Evolutionary conservation across 2,797 vertebrate species (phyloP), one percentile per base, ranked within the genome.

Genomic region (Fistularia tabacaria): DNA sequence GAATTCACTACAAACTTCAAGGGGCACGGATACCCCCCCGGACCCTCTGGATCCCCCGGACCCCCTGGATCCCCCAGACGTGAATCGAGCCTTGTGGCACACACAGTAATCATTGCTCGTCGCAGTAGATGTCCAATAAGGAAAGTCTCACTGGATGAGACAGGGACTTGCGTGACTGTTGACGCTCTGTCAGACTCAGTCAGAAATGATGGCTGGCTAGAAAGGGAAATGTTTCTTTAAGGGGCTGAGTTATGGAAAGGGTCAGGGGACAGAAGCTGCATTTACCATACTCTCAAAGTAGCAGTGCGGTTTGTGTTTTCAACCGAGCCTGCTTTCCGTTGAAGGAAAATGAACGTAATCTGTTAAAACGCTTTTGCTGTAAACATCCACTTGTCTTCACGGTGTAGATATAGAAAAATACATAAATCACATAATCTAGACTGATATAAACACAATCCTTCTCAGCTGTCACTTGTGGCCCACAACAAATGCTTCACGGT

Each of bases 1-100:
- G 54, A 69, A 75, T 63, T 55, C 54, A 54, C 50, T 49, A 59
- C 44, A 48, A 71, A 68, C 56, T 71, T 71, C 69, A 63, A 75
- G 70, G 62, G 71, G 51, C 53, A 64, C 58, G 69, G 25, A 69
- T 41, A 48, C 57, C 69, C 71, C 46, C 12, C 65, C 38, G 74
- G 57, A 58, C 25, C 25, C 25, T 5, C 25, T 5, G 25, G n/a
- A n/a, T n/a, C 25, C 25, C 25, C 25, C 25, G 25, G 25, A 25
- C 25, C 25, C 25, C 25, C 5, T 25, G 25, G 25, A 25, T 5
- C 25, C 25, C 25, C 25, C 8, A 10, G 39, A 73, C 62, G 55
- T 60, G 48, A 66, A 69, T 69, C 57, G 66, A 59, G 49, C 46
- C 15, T 58, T 61, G 51, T 14, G 51, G 53, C 54, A 54, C 46